Conservation (phyloP, 1,140 invertebrate species). For the Drosophila orosa region DNA sequence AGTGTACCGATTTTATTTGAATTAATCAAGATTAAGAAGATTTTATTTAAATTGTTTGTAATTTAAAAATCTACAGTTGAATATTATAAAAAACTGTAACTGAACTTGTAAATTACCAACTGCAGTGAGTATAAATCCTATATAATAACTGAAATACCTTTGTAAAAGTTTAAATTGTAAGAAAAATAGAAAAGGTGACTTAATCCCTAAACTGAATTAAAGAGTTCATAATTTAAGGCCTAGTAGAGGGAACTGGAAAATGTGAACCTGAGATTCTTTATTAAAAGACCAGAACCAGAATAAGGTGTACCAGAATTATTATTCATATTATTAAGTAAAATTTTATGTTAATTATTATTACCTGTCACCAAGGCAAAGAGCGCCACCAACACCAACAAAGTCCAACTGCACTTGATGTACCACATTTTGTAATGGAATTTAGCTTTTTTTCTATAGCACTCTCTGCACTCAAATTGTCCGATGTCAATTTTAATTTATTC, state of each 20-base stretch:
- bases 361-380: conserved; percentile 62
- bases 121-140: not conserved
- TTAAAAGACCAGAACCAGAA: too few relatives aligned
- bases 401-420: conserved; percentile 71
- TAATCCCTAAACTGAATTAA: not conserved
- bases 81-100: not conserved
- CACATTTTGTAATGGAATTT: conserved; percentile 54
- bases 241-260: too few relatives aligned
- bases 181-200: not conserved
- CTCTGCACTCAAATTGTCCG: conserved; percentile 33
- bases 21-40: too few relatives aligned
- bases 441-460: not conserved
- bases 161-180: not conserved
- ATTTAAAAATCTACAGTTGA: too few relatives aligned
- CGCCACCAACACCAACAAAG: conserved; percentile 61
- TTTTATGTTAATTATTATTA: conserved; percentile 22
- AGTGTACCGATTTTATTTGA: too few relatives aligned
- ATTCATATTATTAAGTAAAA: not conserved
- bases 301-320: not conserved
- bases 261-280: too few relatives aligned
- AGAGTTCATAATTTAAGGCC: not conserved
- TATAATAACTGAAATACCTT: not conserved
- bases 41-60: too few relatives aligned
- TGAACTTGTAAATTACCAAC: not conserved
- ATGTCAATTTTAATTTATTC: conserved; percentile 37